phyloP scores from a whole-genome alignment of 2,797 vertebrate genomes.

The Lerista edwardsae region DNA sequence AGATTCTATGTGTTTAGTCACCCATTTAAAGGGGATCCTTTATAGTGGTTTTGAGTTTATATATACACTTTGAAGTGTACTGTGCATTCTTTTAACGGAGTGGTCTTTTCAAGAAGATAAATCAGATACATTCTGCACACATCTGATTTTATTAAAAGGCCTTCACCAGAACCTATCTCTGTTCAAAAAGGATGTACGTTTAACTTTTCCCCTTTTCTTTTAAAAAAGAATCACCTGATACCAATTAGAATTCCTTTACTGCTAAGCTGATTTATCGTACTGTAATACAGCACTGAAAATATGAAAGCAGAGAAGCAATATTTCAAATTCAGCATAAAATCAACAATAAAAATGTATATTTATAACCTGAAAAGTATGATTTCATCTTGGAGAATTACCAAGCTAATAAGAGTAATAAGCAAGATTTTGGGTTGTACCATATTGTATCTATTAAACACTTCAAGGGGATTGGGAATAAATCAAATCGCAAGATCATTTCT shows the following conservation, averaged over 20 bases:
- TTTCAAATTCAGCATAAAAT: slow-evolving; percentile 86
- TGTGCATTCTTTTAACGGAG: slow-evolving; percentile 61
- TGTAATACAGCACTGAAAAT: slow-evolving; percentile 84
- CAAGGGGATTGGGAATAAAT: slow-evolving; percentile 83
- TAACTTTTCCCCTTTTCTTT: slow-evolving; percentile 69
- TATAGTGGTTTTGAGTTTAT: slow-evolving; percentile 39
- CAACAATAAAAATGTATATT: slow-evolving; percentile 87
- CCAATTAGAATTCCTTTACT: slow-evolving; percentile 83
- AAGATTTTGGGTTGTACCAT: slow-evolving; percentile 82
- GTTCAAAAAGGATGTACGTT: slow-evolving; percentile 70
- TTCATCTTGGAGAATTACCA: slow-evolving; percentile 88
- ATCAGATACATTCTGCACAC: slow-evolving; percentile 66
- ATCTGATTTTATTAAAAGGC: slow-evolving; percentile 65
- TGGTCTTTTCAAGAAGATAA: slow-evolving; percentile 65
- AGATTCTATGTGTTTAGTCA: slow-evolving; percentile 33
- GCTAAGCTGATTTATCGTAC: slow-evolving; percentile 80
- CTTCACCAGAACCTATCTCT: slow-evolving; percentile 65
- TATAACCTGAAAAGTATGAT: slow-evolving; percentile 87
- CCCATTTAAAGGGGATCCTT: slow-evolving; percentile 37
- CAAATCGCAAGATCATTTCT: slow-evolving; percentile 82
- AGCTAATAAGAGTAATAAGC: slow-evolving; percentile 84
- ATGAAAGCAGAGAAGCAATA: slow-evolving; percentile 86
- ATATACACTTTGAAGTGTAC: slow-evolving; percentile 53
- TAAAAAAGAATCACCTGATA: slow-evolving; percentile 80
- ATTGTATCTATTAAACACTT: slow-evolving; percentile 86